Conservation (phyloP, 2,113 vertebrate genomes). For the Seriola dumerili region DNA sequence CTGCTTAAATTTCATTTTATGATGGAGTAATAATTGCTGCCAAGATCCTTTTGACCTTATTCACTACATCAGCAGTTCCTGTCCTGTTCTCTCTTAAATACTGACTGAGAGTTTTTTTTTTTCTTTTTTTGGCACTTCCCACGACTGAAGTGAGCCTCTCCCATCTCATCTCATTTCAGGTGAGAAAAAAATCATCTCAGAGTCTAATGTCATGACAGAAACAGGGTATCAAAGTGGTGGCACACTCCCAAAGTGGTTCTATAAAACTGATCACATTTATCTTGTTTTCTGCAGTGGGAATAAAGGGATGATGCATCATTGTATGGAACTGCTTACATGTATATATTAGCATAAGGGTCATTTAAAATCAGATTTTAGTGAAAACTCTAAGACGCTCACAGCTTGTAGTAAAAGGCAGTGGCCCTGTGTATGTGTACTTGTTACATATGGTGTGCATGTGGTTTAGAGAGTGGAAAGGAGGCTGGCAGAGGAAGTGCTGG, state of each 20-base stretch:
- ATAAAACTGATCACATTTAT: not conserved
- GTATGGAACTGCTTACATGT: not conserved
- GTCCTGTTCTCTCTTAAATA: too few relatives aligned
- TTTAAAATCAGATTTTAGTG: not conserved
- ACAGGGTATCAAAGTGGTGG: not conserved
- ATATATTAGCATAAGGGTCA: too few relatives aligned
- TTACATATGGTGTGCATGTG: not conserved
- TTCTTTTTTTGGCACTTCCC: not conserved
- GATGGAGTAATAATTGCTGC: too few relatives aligned
- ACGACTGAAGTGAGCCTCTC: not conserved
- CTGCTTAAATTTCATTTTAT: too few relatives aligned
- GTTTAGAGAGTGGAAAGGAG: constrained; percentile 2
- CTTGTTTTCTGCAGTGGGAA: not conserved
- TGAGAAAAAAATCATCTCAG: not conserved
- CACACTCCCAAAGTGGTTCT: not conserved
- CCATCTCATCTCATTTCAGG: not conserved
- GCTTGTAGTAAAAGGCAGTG: not conserved
- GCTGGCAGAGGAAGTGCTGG: constrained; percentile 35
- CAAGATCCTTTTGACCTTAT: too few relatives aligned
- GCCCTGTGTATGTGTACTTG: not conserved
- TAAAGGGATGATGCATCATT: not conserved
- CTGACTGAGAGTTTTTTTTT: too few relatives aligned
- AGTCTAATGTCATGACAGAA: not conserved
- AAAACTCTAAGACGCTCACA: not conserved
- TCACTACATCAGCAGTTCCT: too few relatives aligned